Evolutionary conservation across 2,888 invertebrate genomes (phyloP).

Genomic region (Aphidoletes aphidimyza): DNA sequence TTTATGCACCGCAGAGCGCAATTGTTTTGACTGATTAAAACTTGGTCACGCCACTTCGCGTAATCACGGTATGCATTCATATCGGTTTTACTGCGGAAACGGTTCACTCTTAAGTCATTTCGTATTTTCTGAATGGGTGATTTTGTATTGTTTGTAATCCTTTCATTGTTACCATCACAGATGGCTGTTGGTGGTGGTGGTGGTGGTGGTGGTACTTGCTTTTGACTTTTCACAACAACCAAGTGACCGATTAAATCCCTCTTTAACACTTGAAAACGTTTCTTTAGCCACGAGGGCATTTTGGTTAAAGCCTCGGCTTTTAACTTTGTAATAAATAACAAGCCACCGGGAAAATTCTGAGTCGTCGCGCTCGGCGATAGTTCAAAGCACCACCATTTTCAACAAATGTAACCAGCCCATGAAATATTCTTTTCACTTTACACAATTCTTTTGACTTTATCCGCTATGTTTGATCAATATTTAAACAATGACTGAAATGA

Average conservation of each 20-base stretch:
- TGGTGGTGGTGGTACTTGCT: not conserved
- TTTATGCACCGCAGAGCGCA: constrained; percentile 14
- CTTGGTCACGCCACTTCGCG: constrained; percentile 18
- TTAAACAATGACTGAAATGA: not conserved
- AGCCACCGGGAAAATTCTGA: not conserved
- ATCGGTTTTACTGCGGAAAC: constrained; percentile 30
- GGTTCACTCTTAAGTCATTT: constrained; percentile 23
- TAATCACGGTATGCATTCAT: constrained; percentile 55
- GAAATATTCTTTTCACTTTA: not conserved
- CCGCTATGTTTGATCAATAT: constrained; percentile 33
- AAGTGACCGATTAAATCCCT: constrained; percentile 57
- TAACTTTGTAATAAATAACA: not conserved
- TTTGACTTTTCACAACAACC: constrained; percentile 4
- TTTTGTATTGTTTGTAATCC: not conserved
- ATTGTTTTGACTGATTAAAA: constrained; percentile 45
- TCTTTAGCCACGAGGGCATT: constrained; percentile 58
- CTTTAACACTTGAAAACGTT: constrained; percentile 59
- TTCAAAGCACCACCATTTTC: not conserved
- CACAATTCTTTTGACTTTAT: not conserved
- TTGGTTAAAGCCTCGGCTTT: not conserved
- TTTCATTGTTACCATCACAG: constrained; percentile 6
- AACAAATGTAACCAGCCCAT: not conserved
- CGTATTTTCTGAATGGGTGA: constrained; percentile 26
- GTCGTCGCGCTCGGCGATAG: not conserved
- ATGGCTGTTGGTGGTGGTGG: not conserved